Evolutionary conservation across 2,797 vertebrate genomes (phyloP), one percentile per base, ranked within the genome.

Genomic region (Typhlichthys subterraneus): DNA sequence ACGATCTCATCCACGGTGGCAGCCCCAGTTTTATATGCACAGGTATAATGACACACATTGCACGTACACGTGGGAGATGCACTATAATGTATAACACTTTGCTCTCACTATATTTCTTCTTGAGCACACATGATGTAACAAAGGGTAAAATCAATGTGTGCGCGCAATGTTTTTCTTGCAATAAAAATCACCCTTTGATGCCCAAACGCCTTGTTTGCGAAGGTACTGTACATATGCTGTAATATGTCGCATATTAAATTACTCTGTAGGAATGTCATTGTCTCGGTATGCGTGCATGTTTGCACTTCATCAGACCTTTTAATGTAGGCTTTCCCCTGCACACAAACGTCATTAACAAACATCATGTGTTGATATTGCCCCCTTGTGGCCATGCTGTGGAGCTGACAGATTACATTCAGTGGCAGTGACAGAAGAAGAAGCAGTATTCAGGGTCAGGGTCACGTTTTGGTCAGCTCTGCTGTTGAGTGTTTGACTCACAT

Each of bases 11-110:
- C 89, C 97, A 99, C 23, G 97, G 97, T 92, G 97, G 97, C 91
- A 95, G 96, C 89, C 97, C 97, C 90, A 99, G 97, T 93, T 99
- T 99, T 96, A 96, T 98, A 95, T 99, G 97, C 92, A 96, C 97
- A 98, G 97, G 97, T 99, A 94, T 31, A 61, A 2, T 13, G 33
- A 17, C 55, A 1, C 23, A 13, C 53, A 23, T 31, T 9, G n/a
- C 3, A 4, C 17, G 9, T 2, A 15, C 3, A 17, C 11, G n/a
- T 1, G 14, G 14, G 50, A 51, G 50, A 23, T 23, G 23, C 23
- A 23, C 3, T 0, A 23, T 23, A 23, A 2, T 23, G 2, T 23
- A 3, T 23, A 23, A 23, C 23, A 23, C 23, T 23, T 23, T 23
- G 23, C 23, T 23, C 23, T 23, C 23, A 3, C 23, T 23, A 23